Evolutionary conservation across 2,113 vertebrate species (phyloP).

Genomic region (Forbesichthys papilliferus): DNA sequence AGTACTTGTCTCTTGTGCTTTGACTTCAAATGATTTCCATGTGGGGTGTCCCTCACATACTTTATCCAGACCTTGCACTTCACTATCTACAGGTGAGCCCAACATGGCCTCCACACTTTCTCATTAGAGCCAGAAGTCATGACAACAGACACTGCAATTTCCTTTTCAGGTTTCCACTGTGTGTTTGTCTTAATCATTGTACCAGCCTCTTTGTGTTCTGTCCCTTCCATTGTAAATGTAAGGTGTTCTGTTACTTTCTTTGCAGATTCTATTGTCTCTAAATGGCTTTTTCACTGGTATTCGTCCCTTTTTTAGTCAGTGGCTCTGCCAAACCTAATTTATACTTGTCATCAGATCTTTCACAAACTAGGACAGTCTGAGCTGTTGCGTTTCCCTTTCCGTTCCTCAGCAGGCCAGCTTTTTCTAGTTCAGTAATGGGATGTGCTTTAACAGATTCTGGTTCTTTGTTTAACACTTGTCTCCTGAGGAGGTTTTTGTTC

Average conservation of each 20-base stretch:
- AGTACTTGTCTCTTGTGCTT: constrained; percentile 18
- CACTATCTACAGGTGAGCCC: constrained; percentile 24
- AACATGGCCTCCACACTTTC: constrained; percentile 4
- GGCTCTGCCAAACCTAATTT: constrained; percentile 19
- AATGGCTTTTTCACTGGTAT: constrained; percentile 3
- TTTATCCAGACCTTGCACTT: constrained; percentile 27
- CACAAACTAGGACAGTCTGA: background rate
- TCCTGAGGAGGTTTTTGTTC: background rate
- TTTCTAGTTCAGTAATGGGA: constrained; percentile 21
- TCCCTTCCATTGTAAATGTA: background rate
- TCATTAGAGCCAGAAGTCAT: constrained; percentile 19
- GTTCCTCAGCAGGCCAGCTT: constrained; percentile 1
- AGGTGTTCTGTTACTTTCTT: constrained; percentile 22
- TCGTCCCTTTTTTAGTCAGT: constrained; percentile 10
- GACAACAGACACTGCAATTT: background rate
- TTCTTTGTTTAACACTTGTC: background rate
- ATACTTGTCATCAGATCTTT: constrained; percentile 31
- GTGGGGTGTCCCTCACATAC: constrained; percentile 14
- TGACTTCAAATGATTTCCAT: constrained; percentile 13
- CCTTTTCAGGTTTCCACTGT: constrained; percentile 23
- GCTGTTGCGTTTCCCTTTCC: constrained; percentile 29
- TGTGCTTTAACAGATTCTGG: constrained; percentile 9
- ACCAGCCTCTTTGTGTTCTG: constrained; percentile 10
- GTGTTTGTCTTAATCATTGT: constrained; percentile 4
- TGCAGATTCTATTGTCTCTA: constrained; percentile 16